phyloP scores from a whole-genome alignment of 2,888 invertebrate species.

The Andrena marginata region DNA sequence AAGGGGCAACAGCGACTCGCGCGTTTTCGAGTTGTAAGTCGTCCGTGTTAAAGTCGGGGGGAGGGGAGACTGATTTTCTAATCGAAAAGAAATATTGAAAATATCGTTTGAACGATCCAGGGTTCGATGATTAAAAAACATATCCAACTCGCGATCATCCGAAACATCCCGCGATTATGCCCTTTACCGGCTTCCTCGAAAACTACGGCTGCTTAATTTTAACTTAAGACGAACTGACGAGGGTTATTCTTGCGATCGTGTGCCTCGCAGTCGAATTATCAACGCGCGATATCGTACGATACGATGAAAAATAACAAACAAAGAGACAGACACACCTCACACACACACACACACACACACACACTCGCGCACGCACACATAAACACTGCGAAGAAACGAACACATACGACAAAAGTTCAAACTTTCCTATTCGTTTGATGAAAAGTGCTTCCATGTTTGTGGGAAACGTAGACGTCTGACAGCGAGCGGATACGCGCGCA shows the following conservation, averaged over 20 bases:
- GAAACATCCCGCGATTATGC: slow-evolving; percentile 38
- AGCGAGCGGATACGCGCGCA: slow-evolving; percentile 15
- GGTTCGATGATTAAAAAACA: slow-evolving; percentile 48
- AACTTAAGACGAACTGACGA: slow-evolving; percentile 74
- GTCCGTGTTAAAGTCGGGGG: not conserved
- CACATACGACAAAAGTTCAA: slow-evolving; percentile 28
- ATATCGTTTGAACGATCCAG: slow-evolving; percentile 28
- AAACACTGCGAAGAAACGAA: not conserved
- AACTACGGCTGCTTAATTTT: slow-evolving; percentile 70
- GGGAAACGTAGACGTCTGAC: slow-evolving; percentile 42
- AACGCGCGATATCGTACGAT: slow-evolving; percentile 25
- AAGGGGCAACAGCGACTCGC: not conserved
- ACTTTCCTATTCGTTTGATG: slow-evolving; percentile 61
- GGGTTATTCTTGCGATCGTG: slow-evolving; percentile 55
- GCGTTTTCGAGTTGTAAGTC: not conserved
- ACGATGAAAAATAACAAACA: not conserved
- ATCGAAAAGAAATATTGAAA: slow-evolving; percentile 10
- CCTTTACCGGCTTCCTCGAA: slow-evolving; percentile 69
- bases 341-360: no score
- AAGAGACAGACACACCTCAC: not conserved
- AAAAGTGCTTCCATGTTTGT: slow-evolving; percentile 57
- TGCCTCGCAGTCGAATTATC: slow-evolving; percentile 40
- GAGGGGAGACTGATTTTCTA: not conserved
- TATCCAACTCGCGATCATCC: slow-evolving; percentile 39
- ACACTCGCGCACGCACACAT: no score